Evolutionary conservation across 2,797 vertebrate genomes (phyloP).

Genomic region (Oreochromis mossambicus): DNA sequence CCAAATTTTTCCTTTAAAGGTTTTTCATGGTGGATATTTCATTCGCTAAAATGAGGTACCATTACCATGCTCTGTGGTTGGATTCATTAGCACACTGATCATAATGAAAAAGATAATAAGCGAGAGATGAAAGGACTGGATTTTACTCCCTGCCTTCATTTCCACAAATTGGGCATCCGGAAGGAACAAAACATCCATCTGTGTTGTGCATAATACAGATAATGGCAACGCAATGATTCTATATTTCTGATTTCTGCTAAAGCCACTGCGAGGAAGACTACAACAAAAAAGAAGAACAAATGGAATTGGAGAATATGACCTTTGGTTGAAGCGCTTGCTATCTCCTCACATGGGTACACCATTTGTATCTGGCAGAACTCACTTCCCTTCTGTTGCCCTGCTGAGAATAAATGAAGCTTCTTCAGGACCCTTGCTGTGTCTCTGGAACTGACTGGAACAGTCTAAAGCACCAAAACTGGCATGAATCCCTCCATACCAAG

Average conservation of each 20-base stretch:
- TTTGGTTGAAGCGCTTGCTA: slow-evolving; percentile 58
- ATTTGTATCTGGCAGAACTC: slow-evolving; percentile 62
- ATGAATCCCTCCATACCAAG: slow-evolving; percentile 33
- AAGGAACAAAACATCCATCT: slow-evolving; percentile 33
- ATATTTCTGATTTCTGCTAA: neutral
- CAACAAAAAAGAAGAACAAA: slow-evolving; percentile 13
- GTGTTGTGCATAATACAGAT: slow-evolving; percentile 11
- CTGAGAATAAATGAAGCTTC: slow-evolving; percentile 72
- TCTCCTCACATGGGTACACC: slow-evolving; percentile 50
- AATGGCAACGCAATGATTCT: neutral
- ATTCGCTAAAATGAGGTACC: slow-evolving; percentile 30
- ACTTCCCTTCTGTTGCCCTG: slow-evolving; percentile 55
- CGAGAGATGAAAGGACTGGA: slow-evolving; percentile 47
- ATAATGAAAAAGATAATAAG: slow-evolving; percentile 58
- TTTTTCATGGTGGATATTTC: slow-evolving; percentile 32
- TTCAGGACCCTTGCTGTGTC: slow-evolving; percentile 62
- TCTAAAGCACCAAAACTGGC: slow-evolving; percentile 57
- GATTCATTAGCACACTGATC: slow-evolving; percentile 54
- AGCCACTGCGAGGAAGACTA: neutral
- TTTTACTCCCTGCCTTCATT: slow-evolving; percentile 30
- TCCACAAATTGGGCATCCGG: slow-evolving; percentile 33
- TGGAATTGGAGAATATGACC: slow-evolving; percentile 49
- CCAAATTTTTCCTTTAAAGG: slow-evolving; percentile 49
- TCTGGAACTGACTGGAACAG: slow-evolving; percentile 58
- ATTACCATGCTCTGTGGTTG: slow-evolving; percentile 40